Conservation (phyloP, 2,797 vertebrate species). For the Ceryle rudis region DNA sequence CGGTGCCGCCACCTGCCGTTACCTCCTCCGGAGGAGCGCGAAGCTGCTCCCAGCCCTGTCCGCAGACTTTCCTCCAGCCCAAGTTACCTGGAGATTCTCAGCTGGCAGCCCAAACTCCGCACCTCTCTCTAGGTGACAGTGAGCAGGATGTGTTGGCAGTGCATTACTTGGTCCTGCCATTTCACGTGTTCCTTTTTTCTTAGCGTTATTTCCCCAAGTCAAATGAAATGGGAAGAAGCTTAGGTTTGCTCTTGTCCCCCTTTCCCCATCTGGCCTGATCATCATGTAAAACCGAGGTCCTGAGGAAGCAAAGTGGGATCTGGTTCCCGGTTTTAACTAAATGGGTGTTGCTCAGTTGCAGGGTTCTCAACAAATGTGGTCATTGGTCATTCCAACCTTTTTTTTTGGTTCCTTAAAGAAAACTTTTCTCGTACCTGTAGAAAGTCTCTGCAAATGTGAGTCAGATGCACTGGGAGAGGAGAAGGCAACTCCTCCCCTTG, state of each 20-base stretch:
- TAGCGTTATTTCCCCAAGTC: neutral
- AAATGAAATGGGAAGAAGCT: neutral
- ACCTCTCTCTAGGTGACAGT: neutral
- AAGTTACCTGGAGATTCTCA: neutral
- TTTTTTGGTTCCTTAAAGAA: neutral
- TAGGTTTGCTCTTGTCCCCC: neutral
- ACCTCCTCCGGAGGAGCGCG: neutral
- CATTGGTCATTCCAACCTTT: neutral
- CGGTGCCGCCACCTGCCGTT: constrained; percentile 45
- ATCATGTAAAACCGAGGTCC: neutral
- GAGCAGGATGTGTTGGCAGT: fast-evolving
- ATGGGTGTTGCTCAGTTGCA: fast-evolving
- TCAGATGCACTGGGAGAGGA: constrained; percentile 15
- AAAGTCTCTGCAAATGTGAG: neutral
- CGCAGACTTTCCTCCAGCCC: neutral
- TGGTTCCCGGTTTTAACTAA: neutral
- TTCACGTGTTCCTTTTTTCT: neutral
- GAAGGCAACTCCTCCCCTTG: neutral
- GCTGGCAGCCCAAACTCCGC: neutral
- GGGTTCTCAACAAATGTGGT: neutral
- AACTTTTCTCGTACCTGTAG: neutral
- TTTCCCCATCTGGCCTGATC: neutral
- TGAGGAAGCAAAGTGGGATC: neutral
- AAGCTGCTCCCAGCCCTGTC: neutral
- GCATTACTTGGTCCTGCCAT: neutral